Evolutionary conservation across 1,140 invertebrate genomes (phyloP).

Genomic region (Lepidurus apus): DNA sequence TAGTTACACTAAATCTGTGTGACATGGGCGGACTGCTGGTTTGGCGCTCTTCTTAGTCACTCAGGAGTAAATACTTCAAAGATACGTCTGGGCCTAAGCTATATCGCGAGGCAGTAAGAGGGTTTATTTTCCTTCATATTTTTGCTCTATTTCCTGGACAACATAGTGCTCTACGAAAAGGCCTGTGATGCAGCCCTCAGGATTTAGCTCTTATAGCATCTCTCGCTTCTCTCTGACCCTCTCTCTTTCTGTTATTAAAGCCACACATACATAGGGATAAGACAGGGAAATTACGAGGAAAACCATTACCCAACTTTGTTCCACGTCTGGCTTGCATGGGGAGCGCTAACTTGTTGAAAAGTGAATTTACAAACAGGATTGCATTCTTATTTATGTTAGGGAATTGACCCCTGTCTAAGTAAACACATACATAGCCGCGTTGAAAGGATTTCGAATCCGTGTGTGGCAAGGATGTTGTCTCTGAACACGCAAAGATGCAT

Average conservation of each 20-base stretch:
- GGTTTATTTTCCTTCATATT: too few relatives aligned
- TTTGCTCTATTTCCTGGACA: too few relatives aligned
- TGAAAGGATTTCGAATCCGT: not conserved
- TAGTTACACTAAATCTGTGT: not conserved
- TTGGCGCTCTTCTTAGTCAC: too few relatives aligned
- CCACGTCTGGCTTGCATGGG: not conserved
- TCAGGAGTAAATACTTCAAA: too few relatives aligned
- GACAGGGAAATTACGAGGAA: not conserved
- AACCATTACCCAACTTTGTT: not conserved
- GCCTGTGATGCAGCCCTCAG: not conserved
- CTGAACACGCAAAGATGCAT: too few relatives aligned
- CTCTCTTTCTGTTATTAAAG: not conserved
- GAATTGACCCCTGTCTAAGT: not conserved
- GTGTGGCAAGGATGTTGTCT: not conserved
- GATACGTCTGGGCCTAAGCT: too few relatives aligned
- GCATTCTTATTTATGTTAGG: not conserved
- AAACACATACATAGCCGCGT: not conserved
- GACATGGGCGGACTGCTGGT: not conserved
- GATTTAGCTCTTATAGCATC: not conserved
- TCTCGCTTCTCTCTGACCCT: not conserved
- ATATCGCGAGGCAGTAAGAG: too few relatives aligned
- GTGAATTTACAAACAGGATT: constrained; percentile 3
- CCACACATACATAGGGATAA: not conserved
- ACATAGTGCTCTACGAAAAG: too few relatives aligned
- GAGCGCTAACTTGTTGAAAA: not conserved